Base-by-base conservation (phyloP, 2,113 vertebrate species). In the Actinemys pallida region DNA sequence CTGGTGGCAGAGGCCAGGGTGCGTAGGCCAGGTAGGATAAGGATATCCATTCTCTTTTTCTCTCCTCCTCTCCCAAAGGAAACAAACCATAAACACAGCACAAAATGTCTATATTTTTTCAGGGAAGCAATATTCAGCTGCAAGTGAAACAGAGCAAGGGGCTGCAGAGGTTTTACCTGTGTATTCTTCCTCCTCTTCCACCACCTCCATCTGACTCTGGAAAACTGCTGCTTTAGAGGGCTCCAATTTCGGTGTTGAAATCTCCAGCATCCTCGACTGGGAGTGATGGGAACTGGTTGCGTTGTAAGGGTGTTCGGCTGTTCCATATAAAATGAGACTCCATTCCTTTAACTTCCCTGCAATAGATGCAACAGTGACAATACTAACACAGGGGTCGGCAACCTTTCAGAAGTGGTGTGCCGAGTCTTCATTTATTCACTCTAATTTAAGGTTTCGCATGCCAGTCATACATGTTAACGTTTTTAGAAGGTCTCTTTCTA, bases 261-360 rank as follows among this genome's bases (percentile, higher is more conserved):
- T 94, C 69, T 99, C 98, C 94, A 98, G 94, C n/a, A 91, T 97
- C 81, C 97, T 98, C 1, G 98, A 98, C 0, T 85, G 98, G 25
- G 98, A 96, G 82, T 98, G 98, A 53, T 97, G 93, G 39, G 93
- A 17, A 3, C 97, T 95, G 80, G 96, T 85, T 0, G 95, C 45
- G 2, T 96, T 97, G 95, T 99, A 98, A 0, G 99, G 99, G 89
- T 99, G 98, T 97, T 99, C 98, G 0, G 98, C 97, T 0, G 99
- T 99, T 89, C 99, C 99, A 0, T 99, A 98, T 57, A 99, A 98
- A 92, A 99, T 94, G 45, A 99, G 98, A 29, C 98, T 99, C 99
- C 99, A 99, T 86, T 99, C 99, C 89, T 99, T 99, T 88, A 99
- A 94, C 93, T 99, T 99, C 78, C 99, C 99, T 99, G 97, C 13